A percentile compares a stretch with the other conserved stretches of the same genome.
These are phyloP conservation scores for Argya squamiceps DNA, from an alignment of 2,797 vertebrate species.

Conservation along the genomic window DNA sequence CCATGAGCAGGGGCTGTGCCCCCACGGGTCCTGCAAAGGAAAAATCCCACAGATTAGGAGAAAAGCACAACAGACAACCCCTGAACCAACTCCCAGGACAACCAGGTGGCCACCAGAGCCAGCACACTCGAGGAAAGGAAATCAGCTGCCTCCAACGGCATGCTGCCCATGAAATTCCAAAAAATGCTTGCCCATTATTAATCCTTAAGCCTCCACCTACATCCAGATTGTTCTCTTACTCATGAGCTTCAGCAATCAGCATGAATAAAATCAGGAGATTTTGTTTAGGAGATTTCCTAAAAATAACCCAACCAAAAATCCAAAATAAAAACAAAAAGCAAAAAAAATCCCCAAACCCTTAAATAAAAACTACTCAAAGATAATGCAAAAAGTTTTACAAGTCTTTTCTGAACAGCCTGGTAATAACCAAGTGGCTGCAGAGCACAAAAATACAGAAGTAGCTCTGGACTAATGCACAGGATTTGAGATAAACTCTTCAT, in stretches of 20 bases:
- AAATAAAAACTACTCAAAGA: neutral
- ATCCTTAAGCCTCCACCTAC: neutral
- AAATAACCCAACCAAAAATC: neutral
- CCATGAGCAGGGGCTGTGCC: conserved; percentile 91
- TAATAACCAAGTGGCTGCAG: neutral
- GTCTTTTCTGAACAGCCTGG: neutral
- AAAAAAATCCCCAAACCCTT: neutral
- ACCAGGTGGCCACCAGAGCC: neutral
- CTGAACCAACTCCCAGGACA: neutral
- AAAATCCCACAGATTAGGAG: neutral
- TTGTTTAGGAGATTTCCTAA: neutral
- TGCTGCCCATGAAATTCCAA: neutral
- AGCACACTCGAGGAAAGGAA: neutral
- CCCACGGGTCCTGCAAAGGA: conserved; percentile 86
- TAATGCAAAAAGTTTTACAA: neutral
- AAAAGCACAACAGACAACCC: neutral
- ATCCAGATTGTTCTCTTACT: neutral
- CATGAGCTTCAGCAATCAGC: neutral
- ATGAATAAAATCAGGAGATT: neutral
- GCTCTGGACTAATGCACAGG: neutral
- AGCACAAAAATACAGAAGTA: neutral
- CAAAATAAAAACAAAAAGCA: rapidly evolving
- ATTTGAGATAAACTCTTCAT: neutral
- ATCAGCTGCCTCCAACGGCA: neutral
- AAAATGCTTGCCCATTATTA: neutral